phyloP scores from a whole-genome alignment of 2,797 vertebrate species.

The Allobates femoralis region DNA sequence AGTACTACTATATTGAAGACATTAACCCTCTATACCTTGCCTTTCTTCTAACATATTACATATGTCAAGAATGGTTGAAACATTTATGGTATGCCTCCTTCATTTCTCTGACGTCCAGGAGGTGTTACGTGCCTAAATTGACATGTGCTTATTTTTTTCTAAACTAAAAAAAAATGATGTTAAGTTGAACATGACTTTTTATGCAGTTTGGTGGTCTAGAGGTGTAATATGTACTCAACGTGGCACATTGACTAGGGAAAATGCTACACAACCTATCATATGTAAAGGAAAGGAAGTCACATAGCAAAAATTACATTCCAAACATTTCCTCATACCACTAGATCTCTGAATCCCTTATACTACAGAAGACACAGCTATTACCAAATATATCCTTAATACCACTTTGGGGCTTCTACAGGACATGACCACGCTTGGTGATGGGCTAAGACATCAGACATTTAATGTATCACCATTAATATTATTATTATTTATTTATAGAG shows the following conservation, averaged over 20 bases:
- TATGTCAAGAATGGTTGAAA: neutral
- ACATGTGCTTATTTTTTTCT: neutral
- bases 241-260: neutral
- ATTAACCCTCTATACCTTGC: neutral
- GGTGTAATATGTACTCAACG: neutral
- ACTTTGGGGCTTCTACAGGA: neutral
- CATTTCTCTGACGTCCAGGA: neutral
- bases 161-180: neutral
- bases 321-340: neutral
- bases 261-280: neutral
- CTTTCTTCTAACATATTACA: neutral
- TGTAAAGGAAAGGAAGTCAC: neutral
- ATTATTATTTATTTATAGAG: too few species aligned
- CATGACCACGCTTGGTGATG: neutral
- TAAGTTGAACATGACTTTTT: neutral
- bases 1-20: neutral
- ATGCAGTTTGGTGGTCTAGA: neutral
- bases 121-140: neutral
- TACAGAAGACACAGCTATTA: neutral
- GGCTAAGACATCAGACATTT: too few species aligned
- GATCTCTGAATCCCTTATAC: neutral
- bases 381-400: too few species aligned
- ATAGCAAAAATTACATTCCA: neutral
- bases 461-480: too few species aligned
- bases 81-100: neutral